Base-by-base conservation (phyloP, 2,797 vertebrate species). In the Tenualosa thibaudeaui region DNA sequence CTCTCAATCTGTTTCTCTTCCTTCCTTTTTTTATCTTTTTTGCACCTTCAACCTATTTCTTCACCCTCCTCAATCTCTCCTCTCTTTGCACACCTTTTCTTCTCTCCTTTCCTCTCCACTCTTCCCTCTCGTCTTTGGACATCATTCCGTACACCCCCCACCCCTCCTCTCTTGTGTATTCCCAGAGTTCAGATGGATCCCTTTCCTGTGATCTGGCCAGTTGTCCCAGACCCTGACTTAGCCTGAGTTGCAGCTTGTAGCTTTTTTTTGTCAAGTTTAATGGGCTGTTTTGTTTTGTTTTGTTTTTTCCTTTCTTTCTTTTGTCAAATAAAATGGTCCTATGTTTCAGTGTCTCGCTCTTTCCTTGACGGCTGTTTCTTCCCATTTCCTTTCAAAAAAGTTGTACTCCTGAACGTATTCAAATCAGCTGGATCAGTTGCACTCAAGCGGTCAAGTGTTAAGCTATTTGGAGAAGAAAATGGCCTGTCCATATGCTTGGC, bases 321-420 rank as follows among this genome's bases (percentile, higher is more conserved):
- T 86, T 89, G 89, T 88, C 71, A 78, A 94, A 93, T 92, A 92
- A 94, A 92, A 88, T 90, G 89, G 81, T 92, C 88, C 89, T 87
- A 84, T 93, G 82, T 92, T 88, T 91, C 84, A 91, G 84, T 92
- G 84, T 93, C 85, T 88, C 89, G 81, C 89, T 84, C 68, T 82
- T 85, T 84, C 89, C 88, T 88, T 87, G 89, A 90, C 89, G 86
- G 86, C 89, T 92, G 90, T 91, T 90, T 92, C 22, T 10, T 46
- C 43, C 6, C 17, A n/a, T 9, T 15, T 43, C 40, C 17, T 10
- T 49, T 12, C 54, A 13, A 53, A 53, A 81, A 82, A 86, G 83
- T 91, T 62, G 83, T 88, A 89, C 37, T 37, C 81, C 13, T 17
- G 24, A 46, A 53, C 53, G 12, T 31, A 26, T 53, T 26, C 37